Evolutionary conservation across 2,113 vertebrate species (phyloP).

Genomic region (Tringa solitaria): DNA sequence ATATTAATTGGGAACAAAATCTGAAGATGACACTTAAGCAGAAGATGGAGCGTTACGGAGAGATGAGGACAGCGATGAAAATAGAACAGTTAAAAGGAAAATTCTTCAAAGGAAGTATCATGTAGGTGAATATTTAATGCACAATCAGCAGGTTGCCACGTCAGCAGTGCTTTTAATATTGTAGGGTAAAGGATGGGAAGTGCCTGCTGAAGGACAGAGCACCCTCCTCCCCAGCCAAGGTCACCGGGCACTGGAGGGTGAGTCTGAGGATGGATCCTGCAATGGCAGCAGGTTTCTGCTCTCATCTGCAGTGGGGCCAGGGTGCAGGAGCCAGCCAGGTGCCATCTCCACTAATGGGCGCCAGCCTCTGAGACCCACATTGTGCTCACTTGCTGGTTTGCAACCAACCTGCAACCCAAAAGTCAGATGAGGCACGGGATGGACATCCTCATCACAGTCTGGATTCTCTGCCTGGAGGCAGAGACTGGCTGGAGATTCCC

Average conservation of each 20-base stretch:
- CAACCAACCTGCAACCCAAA: not conserved
- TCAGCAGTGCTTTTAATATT: not conserved
- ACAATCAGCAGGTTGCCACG: not conserved
- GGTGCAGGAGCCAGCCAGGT: not conserved
- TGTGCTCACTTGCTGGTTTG: fast-evolving
- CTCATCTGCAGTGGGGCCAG: not conserved
- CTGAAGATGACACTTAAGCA: slow-evolving; percentile 56
- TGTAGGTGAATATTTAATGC: slow-evolving; percentile 48
- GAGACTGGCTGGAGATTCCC: not conserved
- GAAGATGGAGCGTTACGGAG: slow-evolving; percentile 21
- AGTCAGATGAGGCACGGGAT: fast-evolving
- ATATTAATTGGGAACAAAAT: slow-evolving; percentile 70
- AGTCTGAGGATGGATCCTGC: not conserved
- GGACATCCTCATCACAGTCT: not conserved
- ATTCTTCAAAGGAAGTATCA: slow-evolving; percentile 44
- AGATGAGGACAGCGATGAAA: slow-evolving; percentile 55
- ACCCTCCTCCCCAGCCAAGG: not conserved
- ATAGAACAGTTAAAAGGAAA: slow-evolving; percentile 57
- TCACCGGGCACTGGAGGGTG: fast-evolving
- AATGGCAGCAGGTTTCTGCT: not conserved
- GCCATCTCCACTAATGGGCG: not conserved
- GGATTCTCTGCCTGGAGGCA: not conserved
- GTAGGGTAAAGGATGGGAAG: not conserved
- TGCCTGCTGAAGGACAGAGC: not conserved
- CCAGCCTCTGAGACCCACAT: not conserved